A percentile compares a stretch with the other conserved stretches of the same genome.
These are phyloP conservation scores for Mechanitis messenoides DNA, from an alignment of 2,888 invertebrate species.

Conservation along the genomic window DNA sequence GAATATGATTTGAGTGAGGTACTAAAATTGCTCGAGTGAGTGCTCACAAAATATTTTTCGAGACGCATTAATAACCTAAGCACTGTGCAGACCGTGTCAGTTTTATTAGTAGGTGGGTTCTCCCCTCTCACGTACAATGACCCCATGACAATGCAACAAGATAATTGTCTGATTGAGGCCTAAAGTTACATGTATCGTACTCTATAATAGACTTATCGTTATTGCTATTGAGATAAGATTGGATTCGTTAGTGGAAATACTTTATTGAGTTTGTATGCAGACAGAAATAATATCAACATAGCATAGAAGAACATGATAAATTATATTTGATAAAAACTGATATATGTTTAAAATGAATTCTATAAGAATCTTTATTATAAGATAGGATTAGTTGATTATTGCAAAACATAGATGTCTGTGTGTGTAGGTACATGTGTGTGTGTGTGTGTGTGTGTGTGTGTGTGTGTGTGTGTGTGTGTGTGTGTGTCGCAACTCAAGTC, in stretches of 20 bases:
- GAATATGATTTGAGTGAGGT: no score
- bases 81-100: slow-evolving; percentile 48
- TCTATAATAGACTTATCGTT: neutral
- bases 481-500: slow-evolving; percentile 34
- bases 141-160: slow-evolving; percentile 32
- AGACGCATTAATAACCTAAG: slow-evolving; percentile 14
- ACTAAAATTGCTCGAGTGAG: no score
- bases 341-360: no score
- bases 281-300: no score
- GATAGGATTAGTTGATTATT: neutral
- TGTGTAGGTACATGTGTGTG: slow-evolving; percentile 9
- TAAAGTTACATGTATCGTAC: neutral
- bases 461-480: slow-evolving; percentile 17
- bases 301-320: no score
- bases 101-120: slow-evolving; percentile 25
- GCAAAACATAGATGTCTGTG: slow-evolving; percentile 16
- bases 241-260: slow-evolving; percentile 1
- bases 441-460: slow-evolving; percentile 18
- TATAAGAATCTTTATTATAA: no score
- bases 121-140: slow-evolving; percentile 52
- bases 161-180: slow-evolving; percentile 15
- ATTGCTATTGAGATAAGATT: neutral
- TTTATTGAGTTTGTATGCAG: neutral
- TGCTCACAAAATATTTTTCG: no score
- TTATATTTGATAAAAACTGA: no score